These are phyloP conservation scores for Hyles vespertilio DNA, from an alignment of 1,140 invertebrate genomes.

Conservation along the genomic window DNA sequence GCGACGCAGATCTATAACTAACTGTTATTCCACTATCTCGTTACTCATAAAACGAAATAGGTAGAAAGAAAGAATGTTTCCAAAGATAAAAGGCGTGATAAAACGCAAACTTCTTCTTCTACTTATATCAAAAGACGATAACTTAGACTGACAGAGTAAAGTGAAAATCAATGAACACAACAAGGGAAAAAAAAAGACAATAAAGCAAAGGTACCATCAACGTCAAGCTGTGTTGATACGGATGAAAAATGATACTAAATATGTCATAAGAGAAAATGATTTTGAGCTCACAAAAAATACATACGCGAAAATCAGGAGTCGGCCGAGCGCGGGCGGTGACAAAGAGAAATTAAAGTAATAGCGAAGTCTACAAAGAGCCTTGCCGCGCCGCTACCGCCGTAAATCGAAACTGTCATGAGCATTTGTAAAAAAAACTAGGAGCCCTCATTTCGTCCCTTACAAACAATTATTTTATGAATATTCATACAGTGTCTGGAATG, in stretches of 20 bases:
- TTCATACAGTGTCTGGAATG: conserved; percentile 14
- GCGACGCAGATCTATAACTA: too few species aligned
- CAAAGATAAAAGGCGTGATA: too few species aligned
- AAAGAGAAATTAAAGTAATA: conserved; percentile 32
- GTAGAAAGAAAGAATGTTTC: too few species aligned
- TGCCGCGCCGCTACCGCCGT: conserved; percentile 12
- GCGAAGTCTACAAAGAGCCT: conserved; percentile 11
- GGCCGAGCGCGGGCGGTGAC: conserved; percentile 10
- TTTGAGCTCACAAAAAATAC: conserved; percentile 11
- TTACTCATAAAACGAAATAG: too few species aligned
- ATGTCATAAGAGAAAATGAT: conserved; percentile 2
- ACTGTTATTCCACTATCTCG: too few species aligned
- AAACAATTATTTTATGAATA: conserved; percentile 29
- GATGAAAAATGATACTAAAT: not conserved
- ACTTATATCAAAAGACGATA: too few species aligned
- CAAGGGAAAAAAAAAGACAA: not conserved
- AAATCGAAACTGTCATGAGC: conserved; percentile 31
- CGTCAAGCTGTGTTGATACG: not conserved
- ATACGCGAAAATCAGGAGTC: conserved; percentile 11
- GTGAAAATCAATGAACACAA: not conserved
- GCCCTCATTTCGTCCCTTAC: conserved; percentile 16
- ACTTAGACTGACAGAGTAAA: too few species aligned
- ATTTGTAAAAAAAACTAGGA: conserved; percentile 23
- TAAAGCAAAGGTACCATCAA: not conserved
- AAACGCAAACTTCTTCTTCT: too few species aligned